phyloP scores from a whole-genome alignment of 37 sponge, comb jelly and placozoan genomes.

The Halisarca cf. caerulea region DNA sequence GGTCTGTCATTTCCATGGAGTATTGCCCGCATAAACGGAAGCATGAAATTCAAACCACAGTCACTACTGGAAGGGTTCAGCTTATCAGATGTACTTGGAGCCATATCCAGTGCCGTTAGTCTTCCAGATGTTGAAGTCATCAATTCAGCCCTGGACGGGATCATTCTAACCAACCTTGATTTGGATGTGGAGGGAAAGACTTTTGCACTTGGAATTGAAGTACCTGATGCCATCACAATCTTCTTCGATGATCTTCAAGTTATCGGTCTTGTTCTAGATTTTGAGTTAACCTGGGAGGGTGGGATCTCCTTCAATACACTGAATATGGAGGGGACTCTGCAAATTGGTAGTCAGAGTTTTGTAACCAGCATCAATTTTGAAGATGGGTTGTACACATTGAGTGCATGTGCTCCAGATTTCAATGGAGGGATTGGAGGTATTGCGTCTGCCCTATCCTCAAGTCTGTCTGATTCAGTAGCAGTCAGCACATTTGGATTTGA shows the following conservation, averaged over 20 bases:
- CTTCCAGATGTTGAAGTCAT: neutral
- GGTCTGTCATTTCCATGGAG: too few relatives aligned
- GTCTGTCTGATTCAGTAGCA: neutral
- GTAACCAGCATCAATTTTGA: neutral
- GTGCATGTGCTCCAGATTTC: conserved; percentile 10
- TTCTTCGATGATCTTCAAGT: conserved; percentile 3
- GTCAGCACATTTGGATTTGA: neutral
- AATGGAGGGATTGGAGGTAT: neutral
- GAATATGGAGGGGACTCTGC: neutral
- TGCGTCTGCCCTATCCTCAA: neutral
- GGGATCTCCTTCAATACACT: neutral
- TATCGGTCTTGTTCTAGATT: neutral
- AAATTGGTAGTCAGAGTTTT: neutral
- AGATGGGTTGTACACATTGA: neutral
- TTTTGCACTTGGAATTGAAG: neutral
- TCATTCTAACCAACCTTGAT: neutral
- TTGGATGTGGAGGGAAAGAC: neutral
- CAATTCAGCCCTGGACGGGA: neutral
- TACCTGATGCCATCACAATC: neutral
- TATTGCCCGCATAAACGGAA: neutral
- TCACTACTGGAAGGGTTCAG: neutral
- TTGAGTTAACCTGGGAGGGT: neutral
- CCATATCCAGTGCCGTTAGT: neutral
- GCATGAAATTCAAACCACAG: neutral
- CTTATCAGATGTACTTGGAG: neutral